Evolutionary conservation across 1,140 invertebrate species (phyloP).

Genomic region (Dendroctonus valens): DNA sequence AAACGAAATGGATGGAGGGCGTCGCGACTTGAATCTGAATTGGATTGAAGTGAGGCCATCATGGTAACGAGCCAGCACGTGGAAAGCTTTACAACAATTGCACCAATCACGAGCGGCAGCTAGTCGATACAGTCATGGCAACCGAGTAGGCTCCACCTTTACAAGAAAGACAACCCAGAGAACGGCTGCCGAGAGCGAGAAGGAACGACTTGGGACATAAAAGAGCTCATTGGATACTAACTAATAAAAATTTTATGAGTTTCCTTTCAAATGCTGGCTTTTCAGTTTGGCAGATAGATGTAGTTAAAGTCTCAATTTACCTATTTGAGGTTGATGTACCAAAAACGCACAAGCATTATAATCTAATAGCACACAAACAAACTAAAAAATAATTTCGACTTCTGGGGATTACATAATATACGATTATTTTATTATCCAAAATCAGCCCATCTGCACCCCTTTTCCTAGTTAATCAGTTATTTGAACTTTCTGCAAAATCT

Average conservation of each 20-base stretch:
- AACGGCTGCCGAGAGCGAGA: neutral
- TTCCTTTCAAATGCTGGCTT: slow-evolving; percentile 48
- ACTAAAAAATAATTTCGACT: no score
- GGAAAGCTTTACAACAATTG: slow-evolving; percentile 34
- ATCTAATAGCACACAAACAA: no score
- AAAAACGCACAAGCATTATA: no score
- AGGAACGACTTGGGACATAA: slow-evolving; percentile 39
- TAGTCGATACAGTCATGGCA: slow-evolving; percentile 50
- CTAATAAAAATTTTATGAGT: slow-evolving; percentile 52
- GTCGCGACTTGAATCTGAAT: slow-evolving; percentile 31
- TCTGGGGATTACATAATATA: no score
- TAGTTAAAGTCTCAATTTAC: slow-evolving; percentile 47
- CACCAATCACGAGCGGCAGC: slow-evolving; percentile 37
- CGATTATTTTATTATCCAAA: no score
- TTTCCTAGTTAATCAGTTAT: no score
- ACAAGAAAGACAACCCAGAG: slow-evolving; percentile 24
- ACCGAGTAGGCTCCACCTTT: slow-evolving; percentile 41
- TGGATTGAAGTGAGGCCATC: slow-evolving; percentile 41
- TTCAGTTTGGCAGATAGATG: slow-evolving; percentile 49
- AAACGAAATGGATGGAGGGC: slow-evolving; percentile 26
- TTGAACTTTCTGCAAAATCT: no score
- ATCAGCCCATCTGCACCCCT: no score
- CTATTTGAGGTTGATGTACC: slow-evolving; percentile 8
- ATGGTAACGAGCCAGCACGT: slow-evolving; percentile 45
- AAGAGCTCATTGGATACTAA: slow-evolving; percentile 49